Percentiles rank a stretch among this genome's conserved stretches.
Conservation (phyloP, 1,140 invertebrate species). For the Cyclina sinensis region DNA sequence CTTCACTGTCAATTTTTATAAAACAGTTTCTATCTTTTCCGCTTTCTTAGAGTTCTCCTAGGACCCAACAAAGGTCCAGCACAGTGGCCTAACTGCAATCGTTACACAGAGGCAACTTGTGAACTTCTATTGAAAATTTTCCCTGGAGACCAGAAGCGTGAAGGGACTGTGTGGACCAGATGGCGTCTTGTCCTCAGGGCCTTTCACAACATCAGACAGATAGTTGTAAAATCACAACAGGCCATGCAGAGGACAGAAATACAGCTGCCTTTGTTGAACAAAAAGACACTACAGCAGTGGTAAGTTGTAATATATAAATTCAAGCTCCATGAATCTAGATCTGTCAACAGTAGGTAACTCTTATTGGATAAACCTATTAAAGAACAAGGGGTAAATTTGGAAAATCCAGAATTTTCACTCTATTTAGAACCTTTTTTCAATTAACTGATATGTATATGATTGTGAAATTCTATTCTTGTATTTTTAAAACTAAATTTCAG, state of each 20-base stretch:
- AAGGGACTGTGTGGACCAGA: slow-evolving; percentile 15
- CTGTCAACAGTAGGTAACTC: not conserved
- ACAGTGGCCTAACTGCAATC: slow-evolving; percentile 70
- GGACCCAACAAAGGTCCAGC: slow-evolving; percentile 64
- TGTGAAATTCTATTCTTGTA: too few species aligned
- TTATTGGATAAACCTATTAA: not conserved
- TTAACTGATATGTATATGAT: not conserved
- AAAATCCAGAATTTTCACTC: not conserved
- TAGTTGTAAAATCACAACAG: slow-evolving; percentile 19
- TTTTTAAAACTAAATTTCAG: slow-evolving; percentile 1
- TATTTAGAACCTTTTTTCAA: not conserved
- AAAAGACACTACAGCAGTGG: slow-evolving; percentile 68
- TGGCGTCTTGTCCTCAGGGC: slow-evolving; percentile 50
- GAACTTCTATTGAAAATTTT: slow-evolving; percentile 23
- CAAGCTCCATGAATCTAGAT: not conserved
- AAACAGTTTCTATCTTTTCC: slow-evolving; percentile 36
- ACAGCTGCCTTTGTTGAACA: slow-evolving; percentile 67
- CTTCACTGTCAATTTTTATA: slow-evolving; percentile 31
- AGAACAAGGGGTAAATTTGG: not conserved
- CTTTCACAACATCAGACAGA: slow-evolving; percentile 59
- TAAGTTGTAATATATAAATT: slow-evolving; percentile 20
- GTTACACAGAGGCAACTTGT: slow-evolving; percentile 68
- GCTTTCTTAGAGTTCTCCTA: slow-evolving; percentile 61
- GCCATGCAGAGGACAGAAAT: slow-evolving; percentile 63
- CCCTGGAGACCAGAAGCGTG: slow-evolving; percentile 31